Evolutionary conservation across 92 coral and sea anemone species (phyloP).

Genomic region (Porites divaricata): DNA sequence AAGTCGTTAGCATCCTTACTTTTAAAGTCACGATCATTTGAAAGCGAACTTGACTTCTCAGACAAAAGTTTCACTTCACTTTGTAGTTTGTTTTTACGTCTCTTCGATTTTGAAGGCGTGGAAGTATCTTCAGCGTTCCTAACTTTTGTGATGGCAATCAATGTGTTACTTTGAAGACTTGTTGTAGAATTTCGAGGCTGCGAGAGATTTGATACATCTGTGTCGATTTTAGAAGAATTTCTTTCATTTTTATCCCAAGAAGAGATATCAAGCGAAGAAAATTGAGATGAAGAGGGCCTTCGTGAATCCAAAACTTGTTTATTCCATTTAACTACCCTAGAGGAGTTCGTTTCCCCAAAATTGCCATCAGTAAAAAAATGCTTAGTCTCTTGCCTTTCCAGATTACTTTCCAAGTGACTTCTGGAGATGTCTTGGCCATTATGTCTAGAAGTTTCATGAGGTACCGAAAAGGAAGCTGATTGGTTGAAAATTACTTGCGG

Average conservation of each 20-base stretch:
- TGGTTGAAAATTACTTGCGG: slow-evolving; percentile 14
- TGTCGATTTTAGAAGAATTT: neutral
- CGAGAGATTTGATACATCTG: neutral
- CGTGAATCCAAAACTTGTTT: neutral
- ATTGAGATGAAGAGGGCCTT: neutral
- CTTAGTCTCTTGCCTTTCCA: neutral
- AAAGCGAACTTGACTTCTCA: neutral
- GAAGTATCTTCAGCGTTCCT: neutral
- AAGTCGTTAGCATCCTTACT: slow-evolving; percentile 1
- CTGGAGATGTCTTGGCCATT: neutral
- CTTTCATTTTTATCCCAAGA: neutral
- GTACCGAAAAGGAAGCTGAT: neutral
- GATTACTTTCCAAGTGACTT: neutral
- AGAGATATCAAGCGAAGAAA: neutral
- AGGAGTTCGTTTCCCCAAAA: neutral
- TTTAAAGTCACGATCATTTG: neutral
- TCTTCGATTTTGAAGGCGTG: neutral
- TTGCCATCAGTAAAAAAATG: neutral
- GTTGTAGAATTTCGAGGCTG: neutral
- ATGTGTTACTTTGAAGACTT: neutral
- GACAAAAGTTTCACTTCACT: neutral
- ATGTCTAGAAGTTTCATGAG: slow-evolving; percentile 3
- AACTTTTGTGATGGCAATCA: neutral
- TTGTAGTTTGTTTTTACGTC: neutral
- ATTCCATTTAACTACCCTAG: neutral